Percentiles rank a stretch among this genome's conserved stretches.
phyloP scores from a whole-genome alignment of 2,797 vertebrate genomes.

The Acanthiza pusilla region DNA sequence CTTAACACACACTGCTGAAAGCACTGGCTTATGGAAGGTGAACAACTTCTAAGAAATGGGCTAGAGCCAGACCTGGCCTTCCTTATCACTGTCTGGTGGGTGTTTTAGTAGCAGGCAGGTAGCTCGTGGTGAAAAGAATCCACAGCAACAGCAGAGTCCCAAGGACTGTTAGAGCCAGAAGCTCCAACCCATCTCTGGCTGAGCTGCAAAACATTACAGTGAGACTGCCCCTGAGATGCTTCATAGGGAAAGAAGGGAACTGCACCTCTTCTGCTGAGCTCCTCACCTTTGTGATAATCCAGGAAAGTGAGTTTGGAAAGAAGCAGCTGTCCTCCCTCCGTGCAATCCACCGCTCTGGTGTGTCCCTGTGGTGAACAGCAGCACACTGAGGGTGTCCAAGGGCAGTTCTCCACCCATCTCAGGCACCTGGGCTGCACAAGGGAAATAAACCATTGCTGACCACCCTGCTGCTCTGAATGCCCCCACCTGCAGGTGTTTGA shows the following conservation, averaged over 20 bases:
- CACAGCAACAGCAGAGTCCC: not conserved
- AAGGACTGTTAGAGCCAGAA: not conserved
- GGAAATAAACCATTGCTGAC: not conserved
- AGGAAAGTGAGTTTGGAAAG: not conserved
- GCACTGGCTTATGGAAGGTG: not conserved
- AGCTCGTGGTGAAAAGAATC: not conserved
- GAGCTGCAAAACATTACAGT: not conserved
- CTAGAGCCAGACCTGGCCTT: not conserved
- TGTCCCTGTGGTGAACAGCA: not conserved
- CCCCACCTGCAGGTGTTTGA: not conserved
- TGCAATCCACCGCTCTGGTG: not conserved
- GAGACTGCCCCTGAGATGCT: not conserved
- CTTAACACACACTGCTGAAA: not conserved
- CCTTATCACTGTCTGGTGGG: not conserved
- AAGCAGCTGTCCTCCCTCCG: not conserved
- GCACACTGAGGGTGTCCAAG: not conserved
- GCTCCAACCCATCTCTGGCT: not conserved
- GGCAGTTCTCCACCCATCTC: not conserved
- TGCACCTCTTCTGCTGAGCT: not conserved
- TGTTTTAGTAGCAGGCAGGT: not conserved
- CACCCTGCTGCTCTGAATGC: not conserved
- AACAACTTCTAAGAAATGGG: not conserved
- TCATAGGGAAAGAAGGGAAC: not conserved
- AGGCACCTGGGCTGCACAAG: not conserved
- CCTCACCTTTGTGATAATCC: not conserved